Evolutionary conservation across 2,113 vertebrate species (phyloP), one percentile per base, ranked within the genome.

Genomic region (Neoarius graeffei): DNA sequence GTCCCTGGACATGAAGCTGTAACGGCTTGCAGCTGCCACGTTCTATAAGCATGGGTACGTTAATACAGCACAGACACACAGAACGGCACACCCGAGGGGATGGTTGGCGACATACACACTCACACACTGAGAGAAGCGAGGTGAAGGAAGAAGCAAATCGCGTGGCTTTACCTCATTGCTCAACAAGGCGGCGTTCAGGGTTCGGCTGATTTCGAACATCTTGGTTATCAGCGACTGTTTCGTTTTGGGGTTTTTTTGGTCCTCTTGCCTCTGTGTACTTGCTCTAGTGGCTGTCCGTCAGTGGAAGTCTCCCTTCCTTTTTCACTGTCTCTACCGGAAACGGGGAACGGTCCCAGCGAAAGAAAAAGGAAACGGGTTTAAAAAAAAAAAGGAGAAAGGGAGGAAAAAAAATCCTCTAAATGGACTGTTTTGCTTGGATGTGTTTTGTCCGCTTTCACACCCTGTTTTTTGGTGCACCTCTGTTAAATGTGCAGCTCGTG

Each of bases 191-290:
- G 98, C 97, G 96, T 99, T 99, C 96, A 99, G 97, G 96, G 97
- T 98, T 97, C 98, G 97, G 98, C 97, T 98, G 97, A 99, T 99
- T 97, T 99, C 98, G 95, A 99, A 99, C 98, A 99, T 99, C 96
- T 98, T 98, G 96, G 57, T 96, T 94, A 90, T 93, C 89, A 84
- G 85, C 25, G 69, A 56, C 73, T 86, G 86, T 76, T 85, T 91
- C 81, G 89, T 25, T 67, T 8, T 89, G 86, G 42, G 42, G 88
- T 83, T 92, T 85, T 90, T 92, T 85, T 94, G 93, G 82, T 93
- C 82, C 87, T 84, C 50, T 35, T 30, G 15, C 59, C 60, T 85
- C 83, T 60, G 67, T 73, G 74, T 67, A 64, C 79, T 87, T 50
- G 86, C 10, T 88, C 84, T 82, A 62, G 74, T 66, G 85, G 87